A percentile compares a stretch with the other conserved stretches of the same genome.
These are phyloP conservation scores for Illadopsis cleaveri DNA, from an alignment of 2,113 vertebrate species.

Conservation along the genomic window DNA sequence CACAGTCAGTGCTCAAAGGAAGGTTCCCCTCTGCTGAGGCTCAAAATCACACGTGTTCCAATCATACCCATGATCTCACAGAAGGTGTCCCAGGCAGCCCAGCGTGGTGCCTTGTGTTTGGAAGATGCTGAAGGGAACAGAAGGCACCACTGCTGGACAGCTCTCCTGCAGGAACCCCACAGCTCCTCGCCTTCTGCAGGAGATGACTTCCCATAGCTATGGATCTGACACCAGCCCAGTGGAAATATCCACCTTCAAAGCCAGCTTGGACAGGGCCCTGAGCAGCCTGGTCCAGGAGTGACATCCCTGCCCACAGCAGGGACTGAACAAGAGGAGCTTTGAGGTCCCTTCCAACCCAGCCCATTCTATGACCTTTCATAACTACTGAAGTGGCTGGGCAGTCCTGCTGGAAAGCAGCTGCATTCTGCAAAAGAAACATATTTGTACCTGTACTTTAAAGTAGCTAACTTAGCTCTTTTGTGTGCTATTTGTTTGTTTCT, in stretches of 20 bases:
- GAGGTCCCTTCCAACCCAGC: background rate
- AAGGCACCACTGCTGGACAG: background rate
- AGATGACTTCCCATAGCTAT: rapidly evolving
- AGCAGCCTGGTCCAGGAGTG: background rate
- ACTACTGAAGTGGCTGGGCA: background rate
- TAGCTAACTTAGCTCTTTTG: background rate
- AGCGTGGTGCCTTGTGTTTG: background rate
- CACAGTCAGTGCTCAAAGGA: background rate
- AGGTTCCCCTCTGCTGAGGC: background rate
- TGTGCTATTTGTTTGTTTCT: background rate
- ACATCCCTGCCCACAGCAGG: background rate
- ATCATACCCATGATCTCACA: rapidly evolving
- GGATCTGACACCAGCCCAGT: background rate
- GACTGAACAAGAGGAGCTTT: rapidly evolving
- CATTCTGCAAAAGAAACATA: background rate
- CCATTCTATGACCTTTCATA: background rate
- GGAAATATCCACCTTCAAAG: background rate
- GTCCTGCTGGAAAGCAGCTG: background rate
- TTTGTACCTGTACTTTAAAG: background rate
- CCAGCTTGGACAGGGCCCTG: background rate
- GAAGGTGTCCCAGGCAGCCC: background rate
- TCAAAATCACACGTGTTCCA: background rate
- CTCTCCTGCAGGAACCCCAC: background rate
- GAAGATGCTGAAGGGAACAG: background rate
- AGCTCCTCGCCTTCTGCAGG: background rate